Conservation (phyloP, 2,888 invertebrate genomes). For the Xestia sexstrigata region DNA sequence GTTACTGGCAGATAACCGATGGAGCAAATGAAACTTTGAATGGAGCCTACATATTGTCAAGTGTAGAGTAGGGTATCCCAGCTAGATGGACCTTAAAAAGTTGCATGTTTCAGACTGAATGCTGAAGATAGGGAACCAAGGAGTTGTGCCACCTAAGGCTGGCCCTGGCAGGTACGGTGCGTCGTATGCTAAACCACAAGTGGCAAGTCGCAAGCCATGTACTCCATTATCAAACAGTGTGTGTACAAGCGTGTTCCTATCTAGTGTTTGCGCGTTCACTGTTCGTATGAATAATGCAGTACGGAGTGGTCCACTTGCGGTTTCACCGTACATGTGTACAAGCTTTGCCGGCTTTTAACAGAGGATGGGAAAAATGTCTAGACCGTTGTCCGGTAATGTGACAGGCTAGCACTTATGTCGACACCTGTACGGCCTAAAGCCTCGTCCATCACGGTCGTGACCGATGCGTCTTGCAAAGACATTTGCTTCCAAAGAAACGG, state of each 20-base stretch:
- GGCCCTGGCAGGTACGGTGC: not conserved
- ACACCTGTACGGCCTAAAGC: not conserved
- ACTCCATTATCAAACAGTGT: slow-evolving; percentile 23
- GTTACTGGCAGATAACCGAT: not conserved
- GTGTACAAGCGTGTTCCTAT: slow-evolving; percentile 1
- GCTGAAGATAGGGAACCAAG: not conserved
- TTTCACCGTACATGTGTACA: not conserved
- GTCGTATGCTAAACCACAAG: slow-evolving; percentile 5
- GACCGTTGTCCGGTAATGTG: not conserved
- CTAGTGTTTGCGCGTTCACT: not conserved
- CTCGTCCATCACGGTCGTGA: not conserved
- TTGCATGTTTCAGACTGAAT: not conserved
- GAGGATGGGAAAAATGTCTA: not conserved
- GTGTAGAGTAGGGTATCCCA: not conserved
- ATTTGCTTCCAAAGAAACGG: not conserved
- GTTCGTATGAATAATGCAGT: slow-evolving; percentile 43
- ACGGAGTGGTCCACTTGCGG: slow-evolving; percentile 9
- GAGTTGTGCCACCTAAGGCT: not conserved
- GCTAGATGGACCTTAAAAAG: not conserved
- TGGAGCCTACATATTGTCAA: not conserved
- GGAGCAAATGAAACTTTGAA: not conserved
- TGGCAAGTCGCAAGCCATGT: slow-evolving; percentile 8
- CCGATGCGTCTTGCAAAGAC: not conserved
- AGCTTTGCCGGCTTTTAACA: slow-evolving; percentile 10
- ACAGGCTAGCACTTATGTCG: not conserved